Percentiles rank a stretch among this genome's conserved stretches.
phyloP scores from a whole-genome alignment of 2,797 vertebrate species.

The Podargus strigoides region DNA sequence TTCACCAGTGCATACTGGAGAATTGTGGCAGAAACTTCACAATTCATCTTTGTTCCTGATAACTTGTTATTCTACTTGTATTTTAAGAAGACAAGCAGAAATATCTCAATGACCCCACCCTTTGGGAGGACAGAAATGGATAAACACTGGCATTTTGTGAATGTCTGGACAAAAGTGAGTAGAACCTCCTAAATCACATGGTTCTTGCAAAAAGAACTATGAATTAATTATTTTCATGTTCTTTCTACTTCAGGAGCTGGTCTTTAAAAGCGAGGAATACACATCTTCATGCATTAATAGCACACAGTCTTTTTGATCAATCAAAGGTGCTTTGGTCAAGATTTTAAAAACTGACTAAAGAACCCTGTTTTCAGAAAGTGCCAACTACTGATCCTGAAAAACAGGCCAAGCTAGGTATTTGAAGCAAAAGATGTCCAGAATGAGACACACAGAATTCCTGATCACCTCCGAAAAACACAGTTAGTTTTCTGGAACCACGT shows the following conservation, averaged over 20 bases:
- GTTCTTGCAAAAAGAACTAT: not conserved
- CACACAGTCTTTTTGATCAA: not conserved
- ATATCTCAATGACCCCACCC: not conserved
- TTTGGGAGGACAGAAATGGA: not conserved
- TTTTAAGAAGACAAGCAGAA: not conserved
- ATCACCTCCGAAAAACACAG: not conserved
- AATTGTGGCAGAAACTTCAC: not conserved
- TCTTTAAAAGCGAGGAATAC: not conserved
- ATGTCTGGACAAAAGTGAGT: not conserved
- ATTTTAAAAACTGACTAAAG: not conserved
- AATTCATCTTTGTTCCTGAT: not conserved
- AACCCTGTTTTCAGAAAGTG: not conserved
- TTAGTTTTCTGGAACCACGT: not conserved
- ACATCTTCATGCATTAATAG: not conserved
- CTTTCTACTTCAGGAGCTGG: not conserved
- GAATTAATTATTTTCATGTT: not conserved
- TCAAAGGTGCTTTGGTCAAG: not conserved
- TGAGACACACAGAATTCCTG: not conserved
- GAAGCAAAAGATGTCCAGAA: not conserved
- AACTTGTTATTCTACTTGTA: not conserved
- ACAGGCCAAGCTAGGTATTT: not conserved
- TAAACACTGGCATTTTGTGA: not conserved
- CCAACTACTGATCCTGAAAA: not conserved
- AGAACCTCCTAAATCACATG: accelerated
- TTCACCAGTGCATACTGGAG: not conserved